phyloP scores from a whole-genome alignment of 1,140 invertebrate species.

The Cepaea nemoralis region DNA sequence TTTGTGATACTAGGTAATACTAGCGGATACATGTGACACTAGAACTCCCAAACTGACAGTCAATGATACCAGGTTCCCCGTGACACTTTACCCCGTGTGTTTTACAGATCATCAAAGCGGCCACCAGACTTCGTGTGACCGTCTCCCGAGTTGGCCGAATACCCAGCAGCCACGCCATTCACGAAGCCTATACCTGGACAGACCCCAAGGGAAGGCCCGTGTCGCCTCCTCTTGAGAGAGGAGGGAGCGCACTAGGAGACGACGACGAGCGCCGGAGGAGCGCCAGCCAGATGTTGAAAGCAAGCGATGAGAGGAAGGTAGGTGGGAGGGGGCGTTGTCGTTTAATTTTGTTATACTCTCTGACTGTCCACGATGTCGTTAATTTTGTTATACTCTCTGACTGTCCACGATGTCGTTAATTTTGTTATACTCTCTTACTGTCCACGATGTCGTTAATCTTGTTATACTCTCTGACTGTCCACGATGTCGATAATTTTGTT shows the following conservation, averaged over 20 bases:
- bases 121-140: conserved; percentile 87
- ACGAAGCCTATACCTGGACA: conserved; percentile 85
- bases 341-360: neutral
- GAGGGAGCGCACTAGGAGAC: neutral
- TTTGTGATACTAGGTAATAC: no score
- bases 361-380: no score
- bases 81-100: no score
- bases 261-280: conserved; percentile 50
- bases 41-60: no score
- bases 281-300: conserved; percentile 60
- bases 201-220: conserved; percentile 88
- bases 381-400: no score
- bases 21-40: no score
- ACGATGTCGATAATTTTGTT: no score
- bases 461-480: no score
- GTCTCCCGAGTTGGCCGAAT: conserved; percentile 86
- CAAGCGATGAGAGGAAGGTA: conserved; percentile 66
- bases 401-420: no score
- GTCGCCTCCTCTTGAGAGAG: conserved; percentile 78
- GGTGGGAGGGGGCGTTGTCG: neutral
- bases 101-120: conserved; percentile 89
- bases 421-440: no score
- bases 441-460: no score
- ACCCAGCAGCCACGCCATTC: conserved; percentile 75
- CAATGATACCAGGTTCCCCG: no score